Evolutionary conservation across 2,888 invertebrate genomes (phyloP).

Genomic region (Hartigia nigra): DNA sequence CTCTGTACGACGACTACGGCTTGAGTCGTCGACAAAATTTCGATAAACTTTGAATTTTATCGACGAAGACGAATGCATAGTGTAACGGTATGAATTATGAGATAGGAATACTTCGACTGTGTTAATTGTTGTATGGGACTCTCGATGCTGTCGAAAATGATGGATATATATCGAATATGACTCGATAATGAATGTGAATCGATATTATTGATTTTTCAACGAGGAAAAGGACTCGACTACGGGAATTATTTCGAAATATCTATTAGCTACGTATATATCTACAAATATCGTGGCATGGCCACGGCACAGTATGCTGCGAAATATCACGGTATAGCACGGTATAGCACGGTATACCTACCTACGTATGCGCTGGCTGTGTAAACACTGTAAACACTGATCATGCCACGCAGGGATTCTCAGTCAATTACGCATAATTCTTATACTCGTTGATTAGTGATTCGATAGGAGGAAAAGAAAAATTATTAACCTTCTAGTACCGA

Average conservation of each 20-base stretch:
- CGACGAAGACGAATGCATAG: background rate
- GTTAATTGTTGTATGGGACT: background rate
- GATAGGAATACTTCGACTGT: background rate
- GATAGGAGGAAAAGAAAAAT: background rate
- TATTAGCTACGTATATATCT: background rate
- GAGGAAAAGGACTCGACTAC: background rate
- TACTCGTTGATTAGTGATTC: background rate
- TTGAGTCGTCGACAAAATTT: background rate
- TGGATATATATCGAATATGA: background rate
- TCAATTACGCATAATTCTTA: background rate
- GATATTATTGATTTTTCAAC: background rate
- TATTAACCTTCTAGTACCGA: too few species aligned
- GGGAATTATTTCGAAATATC: background rate
- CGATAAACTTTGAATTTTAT: background rate
- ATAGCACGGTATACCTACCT: conserved; percentile 16
- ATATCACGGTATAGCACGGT: background rate
- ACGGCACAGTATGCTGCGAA: conserved; percentile 1
- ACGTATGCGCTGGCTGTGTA: conserved; percentile 41
- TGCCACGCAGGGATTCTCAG: conserved; percentile 25
- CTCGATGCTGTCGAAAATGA: background rate
- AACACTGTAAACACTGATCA: conserved; percentile 47
- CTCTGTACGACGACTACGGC: background rate
- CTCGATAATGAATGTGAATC: background rate
- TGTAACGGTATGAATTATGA: background rate
- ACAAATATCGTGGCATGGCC: background rate